These are phyloP conservation scores for Clivina fossor DNA, from an alignment of 2,888 invertebrate genomes.

Conservation along the genomic window DNA sequence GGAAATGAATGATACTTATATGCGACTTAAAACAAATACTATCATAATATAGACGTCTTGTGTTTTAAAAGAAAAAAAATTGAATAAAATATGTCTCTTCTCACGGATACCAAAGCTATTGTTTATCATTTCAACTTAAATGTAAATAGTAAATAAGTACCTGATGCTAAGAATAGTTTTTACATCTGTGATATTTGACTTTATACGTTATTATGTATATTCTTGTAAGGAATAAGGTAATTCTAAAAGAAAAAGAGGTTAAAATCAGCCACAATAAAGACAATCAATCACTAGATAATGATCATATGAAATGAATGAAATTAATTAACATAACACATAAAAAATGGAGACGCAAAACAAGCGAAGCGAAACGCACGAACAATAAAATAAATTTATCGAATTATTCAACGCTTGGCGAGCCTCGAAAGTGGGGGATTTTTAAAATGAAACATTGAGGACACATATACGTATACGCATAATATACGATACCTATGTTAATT, in stretches of 20 bases:
- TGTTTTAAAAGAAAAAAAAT: conserved; percentile 9
- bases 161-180: neutral
- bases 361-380: conserved; percentile 33
- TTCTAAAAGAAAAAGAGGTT: conserved; percentile 31
- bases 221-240: no score
- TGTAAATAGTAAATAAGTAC: neutral
- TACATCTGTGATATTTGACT: conserved; percentile 14
- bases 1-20: conserved; percentile 4
- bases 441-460: no score
- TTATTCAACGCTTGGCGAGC: conserved; percentile 30
- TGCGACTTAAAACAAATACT: no score
- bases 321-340: conserved; percentile 34
- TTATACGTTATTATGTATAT: conserved; percentile 29
- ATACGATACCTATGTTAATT: no score
- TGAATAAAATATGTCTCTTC: conserved; percentile 9
- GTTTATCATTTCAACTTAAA: conserved; percentile 11
- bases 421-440: conserved; percentile 15
- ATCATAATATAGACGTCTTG: no score
- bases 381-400: conserved; percentile 34
- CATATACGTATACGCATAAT: no score
- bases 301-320: conserved; percentile 31
- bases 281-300: conserved; percentile 33
- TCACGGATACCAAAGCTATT: conserved; percentile 15
- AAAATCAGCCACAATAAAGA: conserved; percentile 30
- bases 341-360: conserved; percentile 33